A percentile compares a stretch with the other conserved stretches of the same genome.
Evolutionary conservation across 2,113 vertebrate species (phyloP).

Genomic region (Cyprinodon variegatus): DNA sequence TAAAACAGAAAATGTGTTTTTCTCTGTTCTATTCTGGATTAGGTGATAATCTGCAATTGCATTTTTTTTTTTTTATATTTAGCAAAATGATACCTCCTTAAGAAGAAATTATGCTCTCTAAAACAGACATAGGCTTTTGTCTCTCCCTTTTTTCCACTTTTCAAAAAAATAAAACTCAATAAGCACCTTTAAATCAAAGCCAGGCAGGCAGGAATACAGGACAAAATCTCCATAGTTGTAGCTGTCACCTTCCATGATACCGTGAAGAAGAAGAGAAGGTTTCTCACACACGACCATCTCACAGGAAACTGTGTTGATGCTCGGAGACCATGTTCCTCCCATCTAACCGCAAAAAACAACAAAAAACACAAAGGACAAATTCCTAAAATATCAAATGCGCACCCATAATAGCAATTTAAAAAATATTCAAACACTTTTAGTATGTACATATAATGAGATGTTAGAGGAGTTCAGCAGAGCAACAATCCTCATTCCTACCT

Average conservation of each 20-base stretch:
- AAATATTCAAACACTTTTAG: not conserved
- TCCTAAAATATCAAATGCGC: accelerated
- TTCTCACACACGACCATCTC: slow-evolving; percentile 84
- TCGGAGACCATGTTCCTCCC: slow-evolving; percentile 87
- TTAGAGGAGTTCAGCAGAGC: not conserved
- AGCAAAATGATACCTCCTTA: not conserved
- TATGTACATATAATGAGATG: not conserved
- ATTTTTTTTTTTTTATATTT: not conserved
- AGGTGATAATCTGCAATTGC: too few species aligned
- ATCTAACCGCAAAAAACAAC: slow-evolving; percentile 70
- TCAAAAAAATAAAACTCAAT: not conserved
- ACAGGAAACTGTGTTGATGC: slow-evolving; percentile 84
- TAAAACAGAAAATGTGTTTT: not conserved
- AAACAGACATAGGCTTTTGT: not conserved
- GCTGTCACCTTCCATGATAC: slow-evolving; percentile 81
- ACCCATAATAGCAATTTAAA: not conserved
- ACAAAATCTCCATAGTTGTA: slow-evolving; percentile 84
- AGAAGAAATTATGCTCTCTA: not conserved
- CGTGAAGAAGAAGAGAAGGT: slow-evolving; percentile 82
- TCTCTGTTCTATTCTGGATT: not conserved
- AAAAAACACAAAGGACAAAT: slow-evolving; percentile 13
- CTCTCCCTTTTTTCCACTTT: not conserved
- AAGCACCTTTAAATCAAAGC: slow-evolving; percentile 89
- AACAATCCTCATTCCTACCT: slow-evolving; percentile 74
- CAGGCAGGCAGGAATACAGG: slow-evolving; percentile 87